Evolutionary conservation across 2,888 invertebrate genomes (phyloP).

Genomic region (Cecidostiba fungosa): DNA sequence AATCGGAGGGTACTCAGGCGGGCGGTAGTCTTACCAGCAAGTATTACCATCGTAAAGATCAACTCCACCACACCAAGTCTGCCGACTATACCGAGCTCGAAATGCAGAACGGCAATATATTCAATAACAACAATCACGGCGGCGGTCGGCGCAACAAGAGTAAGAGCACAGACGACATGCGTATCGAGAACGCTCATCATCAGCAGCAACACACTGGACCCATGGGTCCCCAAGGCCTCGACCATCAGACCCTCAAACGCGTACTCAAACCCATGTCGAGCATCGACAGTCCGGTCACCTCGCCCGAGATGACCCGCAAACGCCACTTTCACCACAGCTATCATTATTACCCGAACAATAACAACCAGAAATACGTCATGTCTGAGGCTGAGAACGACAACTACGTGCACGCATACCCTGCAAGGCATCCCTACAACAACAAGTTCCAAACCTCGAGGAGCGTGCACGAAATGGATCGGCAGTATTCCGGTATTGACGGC

Average conservation of each 20-base stretch:
- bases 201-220: constrained; percentile 6
- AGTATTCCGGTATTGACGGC: constrained; percentile 73
- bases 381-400: constrained; percentile 80
- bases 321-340: constrained; percentile 86
- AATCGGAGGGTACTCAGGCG: constrained; percentile 92
- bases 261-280: constrained; percentile 97
- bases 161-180: constrained; percentile 95
- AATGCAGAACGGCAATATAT: constrained; percentile 78
- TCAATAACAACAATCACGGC: constrained; percentile 75
- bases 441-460: constrained; percentile 82
- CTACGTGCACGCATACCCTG: constrained; percentile 73
- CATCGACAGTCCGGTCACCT: constrained; percentile 93
- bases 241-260: constrained; percentile 87
- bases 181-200: constrained; percentile 75
- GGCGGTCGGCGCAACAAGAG: constrained; percentile 82
- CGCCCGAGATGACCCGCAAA: constrained; percentile 93
- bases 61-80: constrained; percentile 80
- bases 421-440: constrained; percentile 73
- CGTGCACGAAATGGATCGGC: constrained; percentile 87
- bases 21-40: constrained; percentile 85
- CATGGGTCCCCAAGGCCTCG: constrained; percentile 14
- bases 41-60: constrained; percentile 74
- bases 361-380: constrained; percentile 81
- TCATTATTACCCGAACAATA: constrained; percentile 76
- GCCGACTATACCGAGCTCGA: constrained; percentile 82